These are phyloP conservation scores for Halocynthia roretzi DNA, from an alignment of 23 tunicate species.

Conservation along the genomic window DNA sequence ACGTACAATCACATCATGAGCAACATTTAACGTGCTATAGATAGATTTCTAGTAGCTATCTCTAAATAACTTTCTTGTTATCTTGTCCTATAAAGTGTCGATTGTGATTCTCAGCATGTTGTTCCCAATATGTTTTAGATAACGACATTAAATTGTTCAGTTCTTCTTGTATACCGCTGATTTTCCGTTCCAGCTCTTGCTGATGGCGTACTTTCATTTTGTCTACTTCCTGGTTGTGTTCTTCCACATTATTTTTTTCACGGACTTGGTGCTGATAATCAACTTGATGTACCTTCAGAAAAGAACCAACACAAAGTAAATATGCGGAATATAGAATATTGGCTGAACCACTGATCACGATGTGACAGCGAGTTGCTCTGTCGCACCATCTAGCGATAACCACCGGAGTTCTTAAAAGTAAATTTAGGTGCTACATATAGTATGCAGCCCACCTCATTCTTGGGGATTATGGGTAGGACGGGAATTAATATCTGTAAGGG, in stretches of 20 bases:
- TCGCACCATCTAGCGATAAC: no score
- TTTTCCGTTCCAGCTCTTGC: constrained; percentile 60
- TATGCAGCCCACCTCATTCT: no score
- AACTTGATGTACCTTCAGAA: constrained; percentile 59
- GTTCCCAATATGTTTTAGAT: constrained; percentile 79
- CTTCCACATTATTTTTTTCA: constrained; percentile 45
- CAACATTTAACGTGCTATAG: no score
- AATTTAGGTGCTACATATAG: no score
- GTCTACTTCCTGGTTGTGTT: constrained; percentile 66
- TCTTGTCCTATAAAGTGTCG: not conserved
- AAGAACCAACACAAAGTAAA: not conserved
- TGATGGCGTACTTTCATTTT: constrained; percentile 59
- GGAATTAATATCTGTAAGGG: no score
- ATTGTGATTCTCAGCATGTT: constrained; percentile 66
- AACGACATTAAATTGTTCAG: constrained; percentile 41
- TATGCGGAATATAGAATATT: not conserved
- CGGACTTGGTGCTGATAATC: constrained; percentile 32
- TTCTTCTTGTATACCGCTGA: constrained; percentile 54
- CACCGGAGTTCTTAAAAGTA: no score
- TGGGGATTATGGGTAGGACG: no score
- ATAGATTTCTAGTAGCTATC: no score
- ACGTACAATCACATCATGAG: no score
- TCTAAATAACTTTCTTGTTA: no score
- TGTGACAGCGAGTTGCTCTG: no score
- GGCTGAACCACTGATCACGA: not conserved